Base-by-base conservation (phyloP, 1,140 invertebrate genomes). In the Micrasema minimum region DNA sequence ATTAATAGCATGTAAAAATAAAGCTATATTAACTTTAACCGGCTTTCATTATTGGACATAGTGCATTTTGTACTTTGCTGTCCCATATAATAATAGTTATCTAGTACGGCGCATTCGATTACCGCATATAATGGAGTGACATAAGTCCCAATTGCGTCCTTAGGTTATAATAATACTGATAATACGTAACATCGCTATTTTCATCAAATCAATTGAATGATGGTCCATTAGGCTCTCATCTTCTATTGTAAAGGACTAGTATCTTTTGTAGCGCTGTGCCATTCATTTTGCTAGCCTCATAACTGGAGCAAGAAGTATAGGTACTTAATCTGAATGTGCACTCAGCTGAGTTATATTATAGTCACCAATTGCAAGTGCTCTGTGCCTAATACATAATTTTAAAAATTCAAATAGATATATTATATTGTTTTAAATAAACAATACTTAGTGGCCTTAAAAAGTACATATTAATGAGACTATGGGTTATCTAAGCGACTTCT, bases 191-290 rank as follows among this genome's bases (percentile, higher is more conserved):
- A 66, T 65, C 57, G 72, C 72, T 74, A 74, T 74, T 74, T 74
- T 69, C 69, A 74, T 74, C 72, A 70, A 43, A 66, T 50, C 72
- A 74, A 74, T 74, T 74, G 72, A 74, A 74, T 74, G 69, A 74
- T 74, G 69, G 72, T 43, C 64, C 66, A 71, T 74, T 71, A 71
- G 57, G 55, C 26, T n/a, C n/a, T n/a, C n/a, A n/a, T n/a, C n/a
- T n/a, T n/a, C n/a, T 66, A 68, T 72, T 72, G 66, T 72, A 23
- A 62, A 43, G 41, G 62, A 26, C 46, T 51, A 38, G 43, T 57
- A 35, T 71, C 72, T 74, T 71, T 74, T 74, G 70, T 74, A 65
- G 46, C 41, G 65, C 55, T 68, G 45, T 62, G 66, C 72, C 64
- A 74, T 74, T 61, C 62, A 74, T 67, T 66, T 62, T 18, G 57